Percentiles rank a stretch among this genome's conserved stretches.
Evolutionary conservation across 2,113 vertebrate genomes (phyloP).

Genomic region (Serinus canaria): DNA sequence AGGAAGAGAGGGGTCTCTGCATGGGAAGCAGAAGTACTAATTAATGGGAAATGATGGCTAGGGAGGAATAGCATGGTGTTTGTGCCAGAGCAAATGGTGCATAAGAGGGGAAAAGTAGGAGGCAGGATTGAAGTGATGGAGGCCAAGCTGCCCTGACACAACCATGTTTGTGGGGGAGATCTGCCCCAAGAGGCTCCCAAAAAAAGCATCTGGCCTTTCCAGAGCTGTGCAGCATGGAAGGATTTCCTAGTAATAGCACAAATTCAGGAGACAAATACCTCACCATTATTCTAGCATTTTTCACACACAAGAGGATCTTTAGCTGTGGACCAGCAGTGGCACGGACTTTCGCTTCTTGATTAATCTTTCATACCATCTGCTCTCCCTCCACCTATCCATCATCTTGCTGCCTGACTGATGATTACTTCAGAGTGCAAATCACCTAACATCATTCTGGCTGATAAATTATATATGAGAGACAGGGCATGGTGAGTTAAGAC

Average conservation of each 20-base stretch:
- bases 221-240: background rate
- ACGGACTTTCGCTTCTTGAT: slow-evolving; percentile 10
- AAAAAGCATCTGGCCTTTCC: background rate
- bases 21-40: background rate
- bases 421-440: slow-evolving; percentile 63
- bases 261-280: slow-evolving; percentile 53
- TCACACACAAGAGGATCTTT: slow-evolving; percentile 54
- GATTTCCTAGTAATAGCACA: slow-evolving; percentile 21
- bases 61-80: background rate
- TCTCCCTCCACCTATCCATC: slow-evolving; percentile 50
- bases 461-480: slow-evolving; percentile 64
- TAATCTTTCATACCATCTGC: slow-evolving; percentile 63
- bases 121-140: background rate
- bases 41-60: background rate
- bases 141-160: accelerated
- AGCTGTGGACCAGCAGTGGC: slow-evolving; percentile 10
- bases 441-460: slow-evolving; percentile 50
- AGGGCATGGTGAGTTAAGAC: slow-evolving; percentile 5
- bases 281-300: slow-evolving; percentile 52
- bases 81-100: accelerated
- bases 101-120: background rate
- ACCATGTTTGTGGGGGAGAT: background rate
- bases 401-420: slow-evolving; percentile 49
- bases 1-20: background rate
- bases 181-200: background rate